These are phyloP conservation scores for Poeciliopsis occidentalis DNA, from an alignment of 2,113 vertebrate genomes.

Conservation along the genomic window DNA sequence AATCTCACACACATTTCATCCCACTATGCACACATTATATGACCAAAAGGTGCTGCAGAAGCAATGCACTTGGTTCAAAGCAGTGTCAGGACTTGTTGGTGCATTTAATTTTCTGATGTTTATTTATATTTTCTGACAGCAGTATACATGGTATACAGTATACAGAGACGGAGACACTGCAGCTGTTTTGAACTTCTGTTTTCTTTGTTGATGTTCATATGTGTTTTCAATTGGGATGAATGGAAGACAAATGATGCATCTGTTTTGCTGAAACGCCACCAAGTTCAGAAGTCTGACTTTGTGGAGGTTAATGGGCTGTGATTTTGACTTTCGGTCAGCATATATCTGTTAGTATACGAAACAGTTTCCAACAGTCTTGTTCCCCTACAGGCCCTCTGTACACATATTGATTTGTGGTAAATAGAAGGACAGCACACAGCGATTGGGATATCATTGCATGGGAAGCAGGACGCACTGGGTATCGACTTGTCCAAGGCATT, in stretches of 20 bases:
- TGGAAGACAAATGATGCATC: conserved; percentile 36
- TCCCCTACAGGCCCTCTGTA: conserved; percentile 46
- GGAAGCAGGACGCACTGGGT: conserved; percentile 9
- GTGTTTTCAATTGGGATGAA: neutral
- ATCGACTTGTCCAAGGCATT: neutral
- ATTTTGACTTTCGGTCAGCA: conserved; percentile 49
- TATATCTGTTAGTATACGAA: conserved; percentile 24
- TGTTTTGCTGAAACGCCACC: conserved; percentile 43
- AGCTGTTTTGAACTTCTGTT: neutral
- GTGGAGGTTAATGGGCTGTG: conserved; percentile 47
- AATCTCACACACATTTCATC: neutral
- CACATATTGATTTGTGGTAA: conserved; percentile 36
- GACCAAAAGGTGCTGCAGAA: neutral
- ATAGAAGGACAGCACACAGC: conserved; percentile 17
- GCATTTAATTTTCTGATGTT: neutral
- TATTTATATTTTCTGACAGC: too few species aligned
- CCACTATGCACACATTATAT: neutral
- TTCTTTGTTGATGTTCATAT: neutral
- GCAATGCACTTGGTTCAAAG: neutral
- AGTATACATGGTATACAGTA: too few species aligned
- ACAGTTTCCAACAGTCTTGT: conserved; percentile 41
- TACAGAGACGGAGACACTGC: too few species aligned
- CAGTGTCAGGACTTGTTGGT: neutral
- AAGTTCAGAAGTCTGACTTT: conserved; percentile 26
- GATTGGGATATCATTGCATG: neutral